Conservation (phyloP, 2,797 vertebrate species). For the Notolabrus celidotus region DNA sequence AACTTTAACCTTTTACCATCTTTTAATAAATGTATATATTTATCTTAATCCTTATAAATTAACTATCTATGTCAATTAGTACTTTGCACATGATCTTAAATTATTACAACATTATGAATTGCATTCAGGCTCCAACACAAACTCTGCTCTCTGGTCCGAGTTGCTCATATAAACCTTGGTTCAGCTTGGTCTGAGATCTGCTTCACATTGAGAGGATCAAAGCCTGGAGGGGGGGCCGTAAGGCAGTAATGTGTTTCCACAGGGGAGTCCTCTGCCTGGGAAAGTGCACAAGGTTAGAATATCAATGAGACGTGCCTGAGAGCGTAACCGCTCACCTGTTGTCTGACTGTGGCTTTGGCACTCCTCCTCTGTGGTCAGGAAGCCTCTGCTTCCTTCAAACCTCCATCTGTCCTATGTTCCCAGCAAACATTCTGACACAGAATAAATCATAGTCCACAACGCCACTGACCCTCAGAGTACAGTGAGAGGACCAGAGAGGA, state of each 20-base stretch:
- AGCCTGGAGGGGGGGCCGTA: constrained; percentile 51
- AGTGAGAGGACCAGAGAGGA: background rate
- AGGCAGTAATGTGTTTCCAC: constrained; percentile 77
- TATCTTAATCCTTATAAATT: too few species aligned
- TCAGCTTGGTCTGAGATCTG: constrained; percentile 68
- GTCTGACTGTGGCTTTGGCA: constrained; percentile 70
- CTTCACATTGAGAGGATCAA: constrained; percentile 80
- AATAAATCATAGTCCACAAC: constrained; percentile 47
- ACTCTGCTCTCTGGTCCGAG: constrained; percentile 3
- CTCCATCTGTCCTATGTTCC: constrained; percentile 21
- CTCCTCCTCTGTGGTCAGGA: constrained; percentile 44
- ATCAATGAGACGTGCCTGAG: constrained; percentile 82
- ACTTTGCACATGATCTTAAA: too few species aligned
- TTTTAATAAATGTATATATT: too few species aligned
- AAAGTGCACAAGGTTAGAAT: constrained; percentile 88
- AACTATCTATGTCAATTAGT: too few species aligned
- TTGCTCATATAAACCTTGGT: constrained; percentile 51
- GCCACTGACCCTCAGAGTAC: background rate
- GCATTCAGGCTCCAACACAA: too few species aligned
- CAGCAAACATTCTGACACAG: constrained; percentile 49
- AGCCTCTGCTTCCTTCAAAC: constrained; percentile 42
- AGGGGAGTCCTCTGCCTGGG: constrained; percentile 79
- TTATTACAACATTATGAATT: too few species aligned
- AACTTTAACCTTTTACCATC: too few species aligned
- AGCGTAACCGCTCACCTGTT: constrained; percentile 84